A percentile compares a stretch with the other conserved stretches of the same genome.
These are phyloP conservation scores for Aptenodytes patagonicus DNA, from an alignment of 2,113 vertebrate species.

Conservation along the genomic window DNA sequence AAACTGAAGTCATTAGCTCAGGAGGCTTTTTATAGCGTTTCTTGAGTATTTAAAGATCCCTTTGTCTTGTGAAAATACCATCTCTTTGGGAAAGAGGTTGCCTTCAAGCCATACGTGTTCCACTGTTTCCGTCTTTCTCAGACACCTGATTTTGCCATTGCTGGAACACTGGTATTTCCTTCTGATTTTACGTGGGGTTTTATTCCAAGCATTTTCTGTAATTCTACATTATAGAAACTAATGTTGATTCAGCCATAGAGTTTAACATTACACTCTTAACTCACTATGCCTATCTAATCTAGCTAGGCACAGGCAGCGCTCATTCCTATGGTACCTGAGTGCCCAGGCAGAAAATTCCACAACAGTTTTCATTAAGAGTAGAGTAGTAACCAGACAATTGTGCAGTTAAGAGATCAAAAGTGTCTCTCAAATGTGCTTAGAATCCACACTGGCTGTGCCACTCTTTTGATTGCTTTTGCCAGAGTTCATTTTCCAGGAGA, in stretches of 20 bases:
- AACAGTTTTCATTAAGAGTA: neutral
- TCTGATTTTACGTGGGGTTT: neutral
- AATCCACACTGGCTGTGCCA: neutral
- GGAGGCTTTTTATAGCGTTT: neutral
- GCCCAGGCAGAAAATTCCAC: neutral
- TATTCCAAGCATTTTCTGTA: neutral
- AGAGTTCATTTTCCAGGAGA: neutral
- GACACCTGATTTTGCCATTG: neutral
- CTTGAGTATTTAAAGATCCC: neutral
- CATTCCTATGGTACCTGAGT: neutral
- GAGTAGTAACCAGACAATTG: neutral
- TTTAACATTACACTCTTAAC: neutral
- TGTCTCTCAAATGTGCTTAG: neutral
- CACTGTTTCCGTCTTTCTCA: neutral
- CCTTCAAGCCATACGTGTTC: neutral
- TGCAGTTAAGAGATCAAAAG: neutral
- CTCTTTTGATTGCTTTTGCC: neutral
- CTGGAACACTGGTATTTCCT: neutral
- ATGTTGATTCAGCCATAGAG: neutral
- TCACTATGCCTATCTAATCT: neutral
- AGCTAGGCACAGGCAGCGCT: neutral
- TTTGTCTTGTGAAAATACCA: neutral
- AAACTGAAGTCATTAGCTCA: neutral
- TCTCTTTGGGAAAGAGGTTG: neutral
- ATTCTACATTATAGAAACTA: neutral